Base-by-base conservation (phyloP, 2,113 vertebrate species). In the Hippolais icterina region DNA sequence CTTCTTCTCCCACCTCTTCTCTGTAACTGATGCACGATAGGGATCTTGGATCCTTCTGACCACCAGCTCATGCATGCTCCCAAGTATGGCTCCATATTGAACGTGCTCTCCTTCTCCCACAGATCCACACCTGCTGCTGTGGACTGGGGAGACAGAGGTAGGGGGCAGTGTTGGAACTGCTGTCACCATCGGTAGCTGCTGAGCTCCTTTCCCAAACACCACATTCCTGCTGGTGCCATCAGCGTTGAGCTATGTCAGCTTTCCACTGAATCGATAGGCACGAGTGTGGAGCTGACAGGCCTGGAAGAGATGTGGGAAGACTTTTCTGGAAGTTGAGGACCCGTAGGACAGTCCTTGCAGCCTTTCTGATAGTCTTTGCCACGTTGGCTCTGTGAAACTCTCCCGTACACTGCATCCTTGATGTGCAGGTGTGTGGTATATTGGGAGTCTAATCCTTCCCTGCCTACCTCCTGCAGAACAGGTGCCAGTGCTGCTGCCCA, bases 271-370 rank as follows among this genome's bases (percentile, higher is more conserved):
- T 88, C 71, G 70, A 4, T 85, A 88, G 89, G 83, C 75, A 71
- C 3, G 3, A 70, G 70, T 31, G 52, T 85, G 83, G 70, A 79
- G 83, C 29, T 39, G 3, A 28, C 86, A 86, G 76, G 28, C 83
- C 76, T 57, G 65, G 91, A 77, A 89, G 77, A 83, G 35, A 23
- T 46, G 52, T 75, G 79, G 75, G 52, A 75, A 88, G 83, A 79
- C 68, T 83, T 89, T 54, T 59, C 89, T 96, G 82, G 46, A 81
- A 92, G 35, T 79, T 72, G 68, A 87, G 87, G 37, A n/a, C 44
- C 54, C 37, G 39, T 68, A 63, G 29, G 76, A 68, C 83, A 83
- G 83, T 60, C 76, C 41, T 83, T 80, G 92, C 61, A 80, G 75
- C 41, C 3, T 59, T 77, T 89, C 86, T 86, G 83, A 33, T 86